Percentiles rank a stretch among this genome's conserved stretches.
phyloP scores from a whole-genome alignment of 2,113 vertebrate genomes.

The Gallinago paraguaiae region DNA sequence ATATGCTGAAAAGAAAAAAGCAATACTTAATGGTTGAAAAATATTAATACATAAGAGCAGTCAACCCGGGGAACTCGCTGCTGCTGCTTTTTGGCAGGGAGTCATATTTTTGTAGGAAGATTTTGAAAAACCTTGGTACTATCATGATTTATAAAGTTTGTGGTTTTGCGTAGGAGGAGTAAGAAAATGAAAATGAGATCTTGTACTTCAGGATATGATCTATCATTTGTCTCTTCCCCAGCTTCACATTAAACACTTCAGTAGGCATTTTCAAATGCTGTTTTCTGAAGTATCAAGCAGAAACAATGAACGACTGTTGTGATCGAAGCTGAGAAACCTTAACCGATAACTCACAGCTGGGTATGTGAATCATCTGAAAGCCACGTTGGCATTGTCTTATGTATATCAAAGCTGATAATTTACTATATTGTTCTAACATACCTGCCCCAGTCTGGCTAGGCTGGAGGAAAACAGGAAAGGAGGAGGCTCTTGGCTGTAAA shows the following conservation, averaged over 20 bases:
- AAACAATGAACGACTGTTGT: neutral
- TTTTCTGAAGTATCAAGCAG: neutral
- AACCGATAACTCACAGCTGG: neutral
- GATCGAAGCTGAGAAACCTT: neutral
- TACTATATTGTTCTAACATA: neutral
- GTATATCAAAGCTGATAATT: neutral
- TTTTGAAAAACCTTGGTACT: neutral
- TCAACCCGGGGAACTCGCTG: neutral
- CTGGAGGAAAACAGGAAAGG: constrained; percentile 27
- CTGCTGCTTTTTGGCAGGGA: neutral
- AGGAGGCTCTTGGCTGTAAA: neutral
- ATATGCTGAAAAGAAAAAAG: neutral
- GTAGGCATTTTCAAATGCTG: constrained; percentile 4
- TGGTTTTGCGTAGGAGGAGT: neutral
- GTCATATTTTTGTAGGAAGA: neutral
- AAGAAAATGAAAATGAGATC: constrained; percentile 38
- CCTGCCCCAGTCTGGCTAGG: neutral
- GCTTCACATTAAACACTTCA: neutral
- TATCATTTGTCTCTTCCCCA: neutral
- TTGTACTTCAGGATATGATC: neutral
- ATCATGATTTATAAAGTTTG: neutral
- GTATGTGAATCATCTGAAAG: neutral
- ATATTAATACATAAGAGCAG: neutral
- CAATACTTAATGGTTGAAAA: neutral
- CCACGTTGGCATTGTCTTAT: neutral